phyloP scores from a whole-genome alignment of 1,140 invertebrate species.

The Magallana angulata region DNA sequence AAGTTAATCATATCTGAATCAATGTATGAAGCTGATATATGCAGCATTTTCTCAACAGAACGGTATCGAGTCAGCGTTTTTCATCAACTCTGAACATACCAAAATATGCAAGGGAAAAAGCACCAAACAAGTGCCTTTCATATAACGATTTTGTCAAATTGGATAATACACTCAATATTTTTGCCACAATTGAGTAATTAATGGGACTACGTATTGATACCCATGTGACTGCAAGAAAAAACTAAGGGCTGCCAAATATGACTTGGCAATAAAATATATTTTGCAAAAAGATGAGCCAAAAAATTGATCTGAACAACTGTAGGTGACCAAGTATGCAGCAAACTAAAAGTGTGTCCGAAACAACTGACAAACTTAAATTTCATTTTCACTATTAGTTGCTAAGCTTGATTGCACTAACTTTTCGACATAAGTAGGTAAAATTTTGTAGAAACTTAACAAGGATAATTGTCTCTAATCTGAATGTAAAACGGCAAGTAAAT shows the following conservation, averaged over 20 bases:
- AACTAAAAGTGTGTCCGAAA: no score
- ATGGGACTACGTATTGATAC: not conserved
- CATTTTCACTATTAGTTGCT: not conserved
- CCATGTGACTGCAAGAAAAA: not conserved
- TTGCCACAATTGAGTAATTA: not conserved
- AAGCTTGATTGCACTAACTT: not conserved
- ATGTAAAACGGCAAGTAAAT: not conserved
- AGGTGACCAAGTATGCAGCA: not conserved
- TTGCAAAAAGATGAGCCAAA: no score
- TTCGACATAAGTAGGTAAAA: not conserved
- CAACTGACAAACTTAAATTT: not conserved
- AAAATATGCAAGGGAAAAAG: not conserved
- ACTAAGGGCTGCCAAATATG: not conserved
- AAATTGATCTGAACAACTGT: not conserved
- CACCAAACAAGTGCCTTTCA: not conserved
- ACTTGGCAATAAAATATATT: no score
- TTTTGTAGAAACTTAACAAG: not conserved
- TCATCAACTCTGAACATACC: not conserved
- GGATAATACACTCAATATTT: not conserved
- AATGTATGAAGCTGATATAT: not conserved
- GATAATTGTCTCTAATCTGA: not conserved
- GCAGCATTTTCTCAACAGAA: not conserved
- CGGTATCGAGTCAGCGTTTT: not conserved
- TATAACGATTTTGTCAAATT: no score
- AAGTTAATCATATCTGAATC: not conserved